Percentiles rank a stretch among this genome's conserved stretches.
These are phyloP conservation scores for Lophura nycthemera DNA, from an alignment of 2,113 vertebrate species.

Conservation along the genomic window DNA sequence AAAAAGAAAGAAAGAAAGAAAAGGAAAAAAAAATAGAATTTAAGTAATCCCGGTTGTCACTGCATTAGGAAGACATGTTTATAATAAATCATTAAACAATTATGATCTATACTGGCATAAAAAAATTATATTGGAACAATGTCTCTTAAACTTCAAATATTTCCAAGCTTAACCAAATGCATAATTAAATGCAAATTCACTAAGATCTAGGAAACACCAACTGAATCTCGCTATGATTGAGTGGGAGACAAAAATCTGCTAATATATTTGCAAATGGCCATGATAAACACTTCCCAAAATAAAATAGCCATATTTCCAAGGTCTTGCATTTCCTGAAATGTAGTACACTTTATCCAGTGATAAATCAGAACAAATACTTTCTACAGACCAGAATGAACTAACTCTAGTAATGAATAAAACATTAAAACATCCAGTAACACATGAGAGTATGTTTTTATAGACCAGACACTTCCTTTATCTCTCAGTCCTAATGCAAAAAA, in stretches of 20 bases:
- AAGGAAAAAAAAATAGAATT: not conserved
- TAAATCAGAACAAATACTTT: not conserved
- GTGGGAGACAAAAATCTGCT: not conserved
- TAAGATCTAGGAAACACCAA: not conserved
- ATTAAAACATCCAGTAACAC: not conserved
- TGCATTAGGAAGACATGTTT: not conserved
- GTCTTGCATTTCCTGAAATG: not conserved
- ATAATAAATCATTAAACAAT: not conserved
- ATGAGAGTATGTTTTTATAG: not conserved
- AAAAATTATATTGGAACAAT: not conserved
- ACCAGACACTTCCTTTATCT: not conserved
- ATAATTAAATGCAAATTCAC: not conserved
- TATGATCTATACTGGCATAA: not conserved
- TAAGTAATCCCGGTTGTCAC: not conserved
- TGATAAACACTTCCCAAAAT: not conserved
- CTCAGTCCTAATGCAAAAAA: not conserved
- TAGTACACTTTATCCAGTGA: not conserved
- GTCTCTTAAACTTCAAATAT: not conserved
- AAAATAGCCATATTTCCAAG: not conserved
- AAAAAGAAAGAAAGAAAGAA: not conserved
- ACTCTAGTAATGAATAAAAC: not conserved
- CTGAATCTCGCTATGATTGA: not conserved
- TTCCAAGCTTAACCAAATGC: not conserved
- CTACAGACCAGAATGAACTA: not conserved
- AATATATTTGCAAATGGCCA: not conserved